Evolutionary conservation across 1,140 invertebrate genomes (phyloP), one percentile per base, ranked within the genome.

Genomic region (Diploscapter pachys): DNA sequence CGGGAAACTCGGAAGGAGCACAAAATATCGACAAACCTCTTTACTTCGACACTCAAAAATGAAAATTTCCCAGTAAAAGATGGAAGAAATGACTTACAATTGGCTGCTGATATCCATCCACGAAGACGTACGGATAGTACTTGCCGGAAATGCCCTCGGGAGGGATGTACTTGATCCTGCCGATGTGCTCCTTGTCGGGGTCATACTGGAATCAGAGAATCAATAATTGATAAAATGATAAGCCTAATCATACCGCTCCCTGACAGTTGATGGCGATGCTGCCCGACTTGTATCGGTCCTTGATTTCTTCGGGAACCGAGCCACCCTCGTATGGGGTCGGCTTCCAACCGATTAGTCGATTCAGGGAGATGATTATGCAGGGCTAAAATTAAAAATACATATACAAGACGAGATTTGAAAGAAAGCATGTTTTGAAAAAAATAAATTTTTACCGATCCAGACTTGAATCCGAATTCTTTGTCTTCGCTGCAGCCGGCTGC

Each of bases 61-160:
- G 1, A 1, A 8, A 6, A 64, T 48, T 64, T 5, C 2, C 9
- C 9, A 11, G 57, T 59, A 2, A 59, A 11, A 31, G 57, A 31
- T 31, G 49, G 5, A 61, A 3, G 4, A 11, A 49, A 65, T 11
- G 64, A 85, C 82, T 76, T 63, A 84, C 83, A 59, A 85, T 83
- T 49, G 83, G 83, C 57, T 85, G 83, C 8, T 85, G 83, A 64
- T 85, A 85, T 51, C 85, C 85, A 11, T 78, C 74, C 75, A 85
- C 80, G 48, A 80, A 79, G 9, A 80, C 81, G 71, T 85, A 85
- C 4, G 83, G 83, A 62, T 83, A 85, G 76, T 80, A 85, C 31
- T 78, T 73, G 9, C 83, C 83, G 64, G 81, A 78, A 61, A 85
- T 85, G 66, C 83, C 83, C 50, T 72, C 69, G 8, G 54, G 5